Conservation (phyloP, 2,888 invertebrate genomes). For the Punctoribates punctum region DNA sequence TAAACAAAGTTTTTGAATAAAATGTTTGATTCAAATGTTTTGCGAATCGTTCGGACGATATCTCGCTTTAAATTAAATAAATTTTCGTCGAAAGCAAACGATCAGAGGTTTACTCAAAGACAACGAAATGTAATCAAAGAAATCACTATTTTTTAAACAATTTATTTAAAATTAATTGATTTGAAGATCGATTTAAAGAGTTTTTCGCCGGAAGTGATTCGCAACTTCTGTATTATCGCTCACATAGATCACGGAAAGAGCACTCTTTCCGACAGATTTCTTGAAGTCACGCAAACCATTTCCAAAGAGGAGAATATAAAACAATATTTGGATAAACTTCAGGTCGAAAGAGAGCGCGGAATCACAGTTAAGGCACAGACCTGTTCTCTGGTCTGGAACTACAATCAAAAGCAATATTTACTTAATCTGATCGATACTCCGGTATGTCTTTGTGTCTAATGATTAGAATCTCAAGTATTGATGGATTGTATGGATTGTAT, state of each 20-base stretch:
- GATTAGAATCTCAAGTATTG: too few relatives aligned
- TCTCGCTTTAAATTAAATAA: background rate
- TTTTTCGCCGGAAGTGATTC: slow-evolving; percentile 50
- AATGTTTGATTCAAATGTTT: background rate
- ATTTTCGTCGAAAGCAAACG: background rate
- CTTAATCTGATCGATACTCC: slow-evolving; percentile 96
- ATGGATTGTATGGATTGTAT: slow-evolving; percentile 35
- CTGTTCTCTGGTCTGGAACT: slow-evolving; percentile 69
- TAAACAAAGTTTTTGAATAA: background rate
- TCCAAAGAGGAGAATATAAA: slow-evolving; percentile 51
- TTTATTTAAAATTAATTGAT: background rate
- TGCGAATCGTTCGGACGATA: background rate
- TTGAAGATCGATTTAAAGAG: slow-evolving; percentile 16
- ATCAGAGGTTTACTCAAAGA: background rate
- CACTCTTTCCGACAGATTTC: slow-evolving; percentile 88
- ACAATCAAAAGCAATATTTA: slow-evolving; percentile 65
- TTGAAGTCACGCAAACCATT: slow-evolving; percentile 77
- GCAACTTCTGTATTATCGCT: slow-evolving; percentile 83
- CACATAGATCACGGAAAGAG: slow-evolving; percentile 99
- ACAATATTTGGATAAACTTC: slow-evolving; percentile 57
- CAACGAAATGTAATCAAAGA: background rate
- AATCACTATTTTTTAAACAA: background rate
- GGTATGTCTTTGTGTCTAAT: slow-evolving; percentile 46
- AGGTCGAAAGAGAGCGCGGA: slow-evolving; percentile 90
- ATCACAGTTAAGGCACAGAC: slow-evolving; percentile 98